These are phyloP conservation scores for Rhizoglyphus robini DNA, from an alignment of 1,140 invertebrate genomes.

Conservation along the genomic window DNA sequence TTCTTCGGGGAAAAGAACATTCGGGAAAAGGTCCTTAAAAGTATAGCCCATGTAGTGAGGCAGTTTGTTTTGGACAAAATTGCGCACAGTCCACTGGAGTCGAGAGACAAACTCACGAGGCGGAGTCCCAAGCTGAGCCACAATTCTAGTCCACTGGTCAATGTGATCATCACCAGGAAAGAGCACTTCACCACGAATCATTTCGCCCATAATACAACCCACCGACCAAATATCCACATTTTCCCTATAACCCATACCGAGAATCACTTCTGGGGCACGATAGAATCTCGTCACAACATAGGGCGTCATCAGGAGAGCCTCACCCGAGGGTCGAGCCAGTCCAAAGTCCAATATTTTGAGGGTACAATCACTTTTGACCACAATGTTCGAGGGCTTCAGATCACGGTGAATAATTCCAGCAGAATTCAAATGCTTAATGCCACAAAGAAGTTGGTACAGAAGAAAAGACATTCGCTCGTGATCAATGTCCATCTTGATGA, in stretches of 20 bases:
- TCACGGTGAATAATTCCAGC: constrained; percentile 45
- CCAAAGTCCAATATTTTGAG: constrained; percentile 47
- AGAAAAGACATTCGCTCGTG: constrained; percentile 47
- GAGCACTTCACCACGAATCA: constrained; percentile 42
- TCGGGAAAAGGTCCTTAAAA: constrained; percentile 93
- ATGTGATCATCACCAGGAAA: constrained; percentile 46
- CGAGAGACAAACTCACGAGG: constrained; percentile 39
- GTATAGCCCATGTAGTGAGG: constrained; percentile 69
- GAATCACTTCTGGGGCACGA: constrained; percentile 44
- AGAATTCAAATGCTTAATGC: constrained; percentile 45
- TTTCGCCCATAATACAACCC: constrained; percentile 46
- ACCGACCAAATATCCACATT: constrained; percentile 47
- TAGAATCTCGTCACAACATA: constrained; percentile 46
- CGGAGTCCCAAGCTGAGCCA: constrained; percentile 43
- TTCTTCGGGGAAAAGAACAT: constrained; percentile 90
- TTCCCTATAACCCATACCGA: constrained; percentile 42
- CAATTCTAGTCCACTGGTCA: constrained; percentile 45
- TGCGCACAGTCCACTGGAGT: constrained; percentile 41
- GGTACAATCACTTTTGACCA: constrained; percentile 44
- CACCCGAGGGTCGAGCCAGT: constrained; percentile 41
- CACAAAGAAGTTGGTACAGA: constrained; percentile 46
- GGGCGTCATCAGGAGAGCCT: constrained; percentile 40
- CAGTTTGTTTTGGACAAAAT: constrained; percentile 43
- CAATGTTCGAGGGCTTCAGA: constrained; percentile 43
- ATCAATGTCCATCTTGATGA: constrained; percentile 46